Evolutionary conservation across 2,797 vertebrate genomes (phyloP).

Genomic region (Alosa sapidissima): DNA sequence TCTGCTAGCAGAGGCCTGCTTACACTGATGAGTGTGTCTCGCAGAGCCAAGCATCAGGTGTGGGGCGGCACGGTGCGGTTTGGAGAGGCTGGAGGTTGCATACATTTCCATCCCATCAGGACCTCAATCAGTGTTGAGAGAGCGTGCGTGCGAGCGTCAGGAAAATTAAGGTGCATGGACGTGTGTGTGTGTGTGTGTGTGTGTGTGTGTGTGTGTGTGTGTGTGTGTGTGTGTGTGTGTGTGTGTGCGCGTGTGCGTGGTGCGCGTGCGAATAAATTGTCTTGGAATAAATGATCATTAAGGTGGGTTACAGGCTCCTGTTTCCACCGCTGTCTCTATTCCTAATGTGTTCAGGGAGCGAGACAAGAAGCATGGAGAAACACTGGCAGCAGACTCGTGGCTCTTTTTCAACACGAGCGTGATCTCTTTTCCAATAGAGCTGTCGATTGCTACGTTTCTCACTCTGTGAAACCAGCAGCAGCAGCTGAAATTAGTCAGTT

Average conservation of each 20-base stretch:
- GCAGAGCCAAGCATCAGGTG: not conserved
- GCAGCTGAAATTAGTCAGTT: not conserved
- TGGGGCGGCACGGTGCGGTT: not conserved
- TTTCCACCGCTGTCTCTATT: not conserved
- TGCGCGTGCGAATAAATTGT: not conserved
- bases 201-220: slow-evolving; percentile 9
- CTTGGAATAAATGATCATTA: slow-evolving; percentile 24
- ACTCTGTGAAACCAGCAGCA: not conserved
- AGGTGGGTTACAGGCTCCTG: not conserved
- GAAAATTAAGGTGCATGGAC: not conserved
- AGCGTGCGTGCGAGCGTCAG: not conserved
- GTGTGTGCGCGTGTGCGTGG: not conserved
- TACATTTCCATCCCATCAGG: not conserved
- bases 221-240: not conserved
- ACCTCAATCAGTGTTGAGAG: slow-evolving; percentile 3
- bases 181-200: not conserved
- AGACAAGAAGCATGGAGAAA: not conserved
- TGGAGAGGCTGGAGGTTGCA: slow-evolving; percentile 14
- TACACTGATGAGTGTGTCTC: not conserved
- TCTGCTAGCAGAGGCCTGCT: not conserved
- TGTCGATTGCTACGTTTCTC: not conserved
- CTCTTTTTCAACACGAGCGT: not conserved
- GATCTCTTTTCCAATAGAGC: not conserved
- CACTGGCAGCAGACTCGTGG: not conserved
- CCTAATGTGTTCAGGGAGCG: not conserved